Percentiles rank a stretch among this genome's conserved stretches.
phyloP scores from a whole-genome alignment of 1,140 invertebrate genomes.

The Nasonia longicornis region DNA sequence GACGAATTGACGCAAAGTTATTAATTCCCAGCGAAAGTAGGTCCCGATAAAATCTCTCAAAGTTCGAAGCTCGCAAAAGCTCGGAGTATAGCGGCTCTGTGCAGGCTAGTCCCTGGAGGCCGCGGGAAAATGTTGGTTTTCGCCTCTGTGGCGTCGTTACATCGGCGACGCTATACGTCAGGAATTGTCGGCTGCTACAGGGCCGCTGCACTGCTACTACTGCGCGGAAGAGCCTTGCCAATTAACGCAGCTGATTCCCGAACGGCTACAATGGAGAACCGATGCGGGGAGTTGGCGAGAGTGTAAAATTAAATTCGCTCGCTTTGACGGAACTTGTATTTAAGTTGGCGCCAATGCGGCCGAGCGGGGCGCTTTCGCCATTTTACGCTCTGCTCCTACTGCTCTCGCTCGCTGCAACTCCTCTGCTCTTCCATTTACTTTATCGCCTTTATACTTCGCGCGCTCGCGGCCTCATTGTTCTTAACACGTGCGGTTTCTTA shows the following conservation, averaged over 20 bases:
- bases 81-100: background rate
- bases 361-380: background rate
- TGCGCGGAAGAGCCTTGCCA: slow-evolving; percentile 4
- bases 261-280: slow-evolving; percentile 30
- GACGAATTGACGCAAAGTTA: too few species aligned
- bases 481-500: background rate
- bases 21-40: too few species aligned
- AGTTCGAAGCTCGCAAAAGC: background rate
- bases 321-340: slow-evolving; percentile 27
- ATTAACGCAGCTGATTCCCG: slow-evolving; percentile 22
- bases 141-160: background rate
- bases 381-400: background rate
- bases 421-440: slow-evolving; percentile 27
- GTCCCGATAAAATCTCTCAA: too few species aligned
- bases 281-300: background rate
- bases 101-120: background rate
- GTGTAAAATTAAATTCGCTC: slow-evolving; percentile 33
- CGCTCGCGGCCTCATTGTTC: background rate
- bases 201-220: background rate
- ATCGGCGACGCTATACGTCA: background rate
- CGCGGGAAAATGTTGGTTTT: background rate
- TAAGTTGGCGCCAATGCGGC: slow-evolving; percentile 16
- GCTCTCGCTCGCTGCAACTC: background rate
- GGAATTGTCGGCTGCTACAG: background rate
- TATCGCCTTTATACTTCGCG: background rate